Evolutionary conservation across 1,140 invertebrate species (phyloP), one percentile per base, ranked within the genome.

Genomic region (Mycetomoellerius zeteki): DNA sequence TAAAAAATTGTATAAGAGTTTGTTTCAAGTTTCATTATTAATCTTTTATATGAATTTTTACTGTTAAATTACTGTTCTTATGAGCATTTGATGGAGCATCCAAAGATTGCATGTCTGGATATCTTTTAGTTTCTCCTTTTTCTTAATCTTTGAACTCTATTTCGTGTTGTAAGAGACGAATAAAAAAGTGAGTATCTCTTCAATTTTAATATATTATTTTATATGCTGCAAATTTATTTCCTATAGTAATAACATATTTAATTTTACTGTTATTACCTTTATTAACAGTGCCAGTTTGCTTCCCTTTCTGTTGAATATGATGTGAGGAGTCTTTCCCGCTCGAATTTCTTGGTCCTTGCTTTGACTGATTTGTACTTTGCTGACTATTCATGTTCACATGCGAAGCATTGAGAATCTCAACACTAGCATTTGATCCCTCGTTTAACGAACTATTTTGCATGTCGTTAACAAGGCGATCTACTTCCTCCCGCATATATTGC

Each of bases 391-490:
- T 47, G 8, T 19, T 77, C 37, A 50, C 50, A 27, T 72, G 16
- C 21, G 14, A 52, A 12, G n/a, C 71, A 16, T 76, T 85, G 10
- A 54, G n/a, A 6, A 10, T 30, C 0, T 65, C 43, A 56, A 62
- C 60, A 37, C 27, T 87, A 21, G 1, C 52, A 30, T n/a, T 10
- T 24, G 69, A 47, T 50, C 24, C 30, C 0, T 71, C 87, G 16
- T 77, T 52, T 43, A 90, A 4, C 16, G 56, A 73, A 52, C 86
- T 88, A 56, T 90, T 52, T 30, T 88, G 81, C 47, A 82, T 64
- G 10, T 58, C 73, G 1, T 65, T 69, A 5, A 73, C 56, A 56
- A 86, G 64, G 30, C 65, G 67, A 14, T 50, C 27, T 54, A 86
- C 10, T 24, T 86, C 89, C 6, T 86, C 76, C 8, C 8, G 37